Percentiles rank a stretch among this genome's conserved stretches.
These are phyloP conservation scores for Drosophila peninsularis DNA, from an alignment of 2,888 invertebrate genomes.

Conservation along the genomic window DNA sequence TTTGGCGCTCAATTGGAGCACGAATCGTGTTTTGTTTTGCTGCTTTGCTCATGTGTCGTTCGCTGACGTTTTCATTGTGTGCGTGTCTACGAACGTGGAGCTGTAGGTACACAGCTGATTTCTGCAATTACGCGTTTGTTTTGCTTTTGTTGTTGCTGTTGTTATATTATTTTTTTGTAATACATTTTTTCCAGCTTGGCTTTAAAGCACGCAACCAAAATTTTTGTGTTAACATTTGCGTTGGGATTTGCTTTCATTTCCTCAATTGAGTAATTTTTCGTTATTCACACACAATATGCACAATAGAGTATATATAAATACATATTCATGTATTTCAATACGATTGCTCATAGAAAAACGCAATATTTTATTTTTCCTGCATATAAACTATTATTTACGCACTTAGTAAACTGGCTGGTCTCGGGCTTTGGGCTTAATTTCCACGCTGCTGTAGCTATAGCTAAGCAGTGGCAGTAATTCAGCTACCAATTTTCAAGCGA, in stretches of 20 bases:
- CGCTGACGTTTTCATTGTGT: constrained; percentile 41
- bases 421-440: constrained; percentile 38
- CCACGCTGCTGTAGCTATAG: constrained; percentile 45
- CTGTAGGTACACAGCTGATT: constrained; percentile 84
- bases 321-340: constrained; percentile 20
- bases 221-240: constrained; percentile 41
- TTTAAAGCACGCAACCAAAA: constrained; percentile 63
- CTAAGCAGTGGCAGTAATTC: constrained; percentile 39
- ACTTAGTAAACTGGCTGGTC: constrained; percentile 56
- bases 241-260: constrained; percentile 60
- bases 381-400: constrained; percentile 42
- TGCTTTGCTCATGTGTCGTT: constrained; percentile 51
- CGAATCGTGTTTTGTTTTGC: constrained; percentile 55
- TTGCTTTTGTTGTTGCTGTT: constrained; percentile 68
- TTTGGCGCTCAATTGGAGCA: constrained; percentile 62
- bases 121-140: constrained; percentile 81
- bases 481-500: constrained; percentile 43
- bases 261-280: constrained; percentile 48
- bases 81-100: constrained; percentile 45
- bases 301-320: constrained; percentile 13
- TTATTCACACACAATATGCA: constrained; percentile 26
- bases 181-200: constrained; percentile 62
- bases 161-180: constrained; percentile 50
- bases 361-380: constrained; percentile 12
- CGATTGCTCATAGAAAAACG: constrained; percentile 28